These are phyloP conservation scores for Synchiropus splendidus DNA, from an alignment of 2,113 vertebrate genomes.

Conservation along the genomic window DNA sequence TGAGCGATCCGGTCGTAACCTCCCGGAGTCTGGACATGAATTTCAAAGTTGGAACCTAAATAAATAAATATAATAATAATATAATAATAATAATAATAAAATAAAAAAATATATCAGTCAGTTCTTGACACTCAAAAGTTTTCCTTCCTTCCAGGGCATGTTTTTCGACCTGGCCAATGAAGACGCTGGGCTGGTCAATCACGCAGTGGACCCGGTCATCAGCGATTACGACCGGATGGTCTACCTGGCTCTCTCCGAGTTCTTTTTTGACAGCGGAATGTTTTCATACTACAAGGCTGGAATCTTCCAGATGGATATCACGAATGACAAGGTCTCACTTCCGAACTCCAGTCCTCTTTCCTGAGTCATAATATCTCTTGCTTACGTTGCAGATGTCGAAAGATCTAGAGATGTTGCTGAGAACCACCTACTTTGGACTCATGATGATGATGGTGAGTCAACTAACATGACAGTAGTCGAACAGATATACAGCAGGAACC, in stretches of 20 bases:
- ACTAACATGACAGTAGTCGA: background rate
- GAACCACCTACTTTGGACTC: conserved; percentile 83
- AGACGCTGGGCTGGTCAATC: conserved; percentile 68
- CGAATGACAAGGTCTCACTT: conserved; percentile 78
- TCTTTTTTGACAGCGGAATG: conserved; percentile 90
- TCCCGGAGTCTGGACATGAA: conserved; percentile 76
- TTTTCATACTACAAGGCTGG: conserved; percentile 77
- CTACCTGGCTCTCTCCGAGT: conserved; percentile 85
- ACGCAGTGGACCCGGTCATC: conserved; percentile 71
- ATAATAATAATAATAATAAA: no score
- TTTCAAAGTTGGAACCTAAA: conserved; percentile 92
- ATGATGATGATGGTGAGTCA: conserved; percentile 79
- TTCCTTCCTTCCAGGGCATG: conserved; percentile 70
- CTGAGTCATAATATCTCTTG: no score
- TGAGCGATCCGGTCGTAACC: conserved; percentile 73
- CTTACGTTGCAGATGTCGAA: conserved; percentile 74
- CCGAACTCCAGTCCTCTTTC: no score
- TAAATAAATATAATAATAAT: no score
- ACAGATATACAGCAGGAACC: background rate
- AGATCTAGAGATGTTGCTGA: conserved; percentile 83
- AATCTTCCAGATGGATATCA: conserved; percentile 69
- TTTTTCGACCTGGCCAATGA: conserved; percentile 70
- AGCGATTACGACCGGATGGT: conserved; percentile 83
- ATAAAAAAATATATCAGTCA: no score
- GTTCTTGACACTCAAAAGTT: background rate